These are phyloP conservation scores for Leistus spinibarbis DNA, from an alignment of 2,888 invertebrate genomes.

Conservation along the genomic window DNA sequence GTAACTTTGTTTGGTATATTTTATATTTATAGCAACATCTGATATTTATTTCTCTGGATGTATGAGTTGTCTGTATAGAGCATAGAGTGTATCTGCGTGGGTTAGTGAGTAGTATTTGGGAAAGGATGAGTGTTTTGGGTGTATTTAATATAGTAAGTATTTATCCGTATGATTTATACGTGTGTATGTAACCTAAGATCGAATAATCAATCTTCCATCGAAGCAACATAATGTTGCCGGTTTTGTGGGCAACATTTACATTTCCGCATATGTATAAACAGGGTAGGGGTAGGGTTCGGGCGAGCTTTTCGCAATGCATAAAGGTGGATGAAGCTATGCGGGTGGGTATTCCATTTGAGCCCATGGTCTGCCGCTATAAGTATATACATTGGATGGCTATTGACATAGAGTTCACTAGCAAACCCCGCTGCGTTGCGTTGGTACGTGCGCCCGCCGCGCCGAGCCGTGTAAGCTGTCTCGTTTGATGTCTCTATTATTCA, in stretches of 20 bases:
- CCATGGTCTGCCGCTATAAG: background rate
- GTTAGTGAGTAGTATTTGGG: background rate
- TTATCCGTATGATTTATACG: background rate
- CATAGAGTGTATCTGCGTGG: no score
- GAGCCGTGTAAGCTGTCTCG: slow-evolving; percentile 35
- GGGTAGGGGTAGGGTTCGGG: slow-evolving; percentile 2
- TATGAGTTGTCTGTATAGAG: no score
- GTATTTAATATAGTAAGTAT: background rate
- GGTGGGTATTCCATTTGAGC: slow-evolving; percentile 16
- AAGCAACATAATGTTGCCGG: background rate
- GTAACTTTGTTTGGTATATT: no score
- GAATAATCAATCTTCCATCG: slow-evolving; percentile 36
- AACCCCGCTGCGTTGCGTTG: background rate
- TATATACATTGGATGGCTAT: background rate
- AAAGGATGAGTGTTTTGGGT: background rate
- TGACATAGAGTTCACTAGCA: background rate
- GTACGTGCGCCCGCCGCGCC: slow-evolving; percentile 4
- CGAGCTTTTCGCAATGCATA: background rate
- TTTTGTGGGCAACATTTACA: slow-evolving; percentile 26
- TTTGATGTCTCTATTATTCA: slow-evolving; percentile 38
- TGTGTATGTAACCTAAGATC: slow-evolving; percentile 1
- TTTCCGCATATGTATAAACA: slow-evolving; percentile 26
- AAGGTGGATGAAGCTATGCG: background rate
- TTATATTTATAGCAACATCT: no score
- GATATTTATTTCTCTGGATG: no score